Evolutionary conservation across 2,113 vertebrate species (phyloP), one percentile per base, ranked within the genome.

Genomic region (Lathamus discolor): DNA sequence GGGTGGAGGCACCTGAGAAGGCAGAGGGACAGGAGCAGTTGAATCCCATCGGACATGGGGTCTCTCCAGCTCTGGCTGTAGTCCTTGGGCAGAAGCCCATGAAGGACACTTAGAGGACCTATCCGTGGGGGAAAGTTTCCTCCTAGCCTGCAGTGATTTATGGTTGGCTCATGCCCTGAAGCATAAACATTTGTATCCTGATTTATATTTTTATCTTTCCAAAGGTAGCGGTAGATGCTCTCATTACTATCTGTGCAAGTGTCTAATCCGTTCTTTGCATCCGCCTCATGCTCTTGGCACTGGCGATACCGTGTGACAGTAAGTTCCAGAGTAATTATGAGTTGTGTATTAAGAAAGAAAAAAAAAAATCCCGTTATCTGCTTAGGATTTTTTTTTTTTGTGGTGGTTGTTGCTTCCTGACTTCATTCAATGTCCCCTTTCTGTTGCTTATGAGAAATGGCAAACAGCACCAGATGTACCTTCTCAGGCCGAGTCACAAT

Each of bases 401-500:
- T 86, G 2, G 43, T 91, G 24, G 31, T 74, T 94, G 76, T 89
- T 94, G 77, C 83, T 95, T 95, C 83, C 88, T 94, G 92, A 49
- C 83, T 92, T 86, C 41, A 46, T 91, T 86, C 80, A 85, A 0
- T 73, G 77, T 95, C 86, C 74, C 19, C 44, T 92, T 91, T 90
- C 75, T 94, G 67, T 91, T 74, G 82, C 13, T 85, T 93, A 70
- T 35, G 93, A 97, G 95, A 90, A 95, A 90, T 83, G 68, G 84
- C 84, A 95, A 79, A 79, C 29, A 92, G 62, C 27, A 4, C 94
- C 96, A 97, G 96, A 92, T 97, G 96, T 93, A 94, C 94, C 95
- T 95, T 92, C 94, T 96, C 96, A 96, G 85, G 51, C 94, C 93
- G 5, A 95, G 93, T 95, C 88, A 96, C 92, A 81, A 88, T 90